A percentile compares a stretch with the other conserved stretches of the same genome.
Conservation (phyloP, 2,113 vertebrate species). For the Cottus gobio region DNA sequence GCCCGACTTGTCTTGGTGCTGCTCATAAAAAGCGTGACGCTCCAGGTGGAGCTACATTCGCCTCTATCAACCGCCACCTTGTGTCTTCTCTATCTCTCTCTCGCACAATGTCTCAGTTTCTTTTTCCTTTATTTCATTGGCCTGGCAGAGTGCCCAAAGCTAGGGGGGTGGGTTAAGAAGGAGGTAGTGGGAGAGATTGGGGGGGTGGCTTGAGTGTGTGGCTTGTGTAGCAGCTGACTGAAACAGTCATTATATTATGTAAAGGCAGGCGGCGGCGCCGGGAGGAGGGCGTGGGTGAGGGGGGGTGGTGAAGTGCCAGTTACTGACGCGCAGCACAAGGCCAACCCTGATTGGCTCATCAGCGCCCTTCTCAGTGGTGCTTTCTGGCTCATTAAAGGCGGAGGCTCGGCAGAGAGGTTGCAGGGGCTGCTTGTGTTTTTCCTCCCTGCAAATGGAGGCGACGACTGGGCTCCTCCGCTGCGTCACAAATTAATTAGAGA, state of each 20-base stretch:
- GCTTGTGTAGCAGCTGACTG: constrained; percentile 71
- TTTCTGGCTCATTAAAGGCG: constrained; percentile 68
- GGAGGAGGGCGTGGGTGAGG: too few species aligned
- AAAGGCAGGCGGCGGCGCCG: constrained; percentile 64
- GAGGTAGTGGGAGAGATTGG: constrained; percentile 49
- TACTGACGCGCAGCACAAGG: constrained; percentile 63
- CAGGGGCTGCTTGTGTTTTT: constrained; percentile 52
- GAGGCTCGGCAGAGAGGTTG: constrained; percentile 62
- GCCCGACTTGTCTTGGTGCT: background rate
- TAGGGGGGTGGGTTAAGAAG: constrained; percentile 57
- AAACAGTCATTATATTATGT: constrained; percentile 80
- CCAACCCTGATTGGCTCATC: constrained; percentile 73
- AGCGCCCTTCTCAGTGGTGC: constrained; percentile 64
- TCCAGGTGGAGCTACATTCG: constrained; percentile 11
- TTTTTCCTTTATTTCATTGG: constrained; percentile 68
- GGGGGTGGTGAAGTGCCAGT: constrained; percentile 32
- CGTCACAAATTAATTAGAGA: constrained; percentile 67
- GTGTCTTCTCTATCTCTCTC: constrained; percentile 18
- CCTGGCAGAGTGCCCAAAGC: constrained; percentile 72
- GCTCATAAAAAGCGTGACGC: background rate
- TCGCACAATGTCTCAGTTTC: constrained; percentile 32
- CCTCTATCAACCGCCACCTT: constrained; percentile 12
- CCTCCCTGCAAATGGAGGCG: constrained; percentile 70
- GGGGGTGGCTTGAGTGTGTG: constrained; percentile 38
- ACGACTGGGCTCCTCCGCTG: constrained; percentile 41